Base-by-base conservation (phyloP, 2,888 invertebrate species). In the Iselma pallidipennis region DNA sequence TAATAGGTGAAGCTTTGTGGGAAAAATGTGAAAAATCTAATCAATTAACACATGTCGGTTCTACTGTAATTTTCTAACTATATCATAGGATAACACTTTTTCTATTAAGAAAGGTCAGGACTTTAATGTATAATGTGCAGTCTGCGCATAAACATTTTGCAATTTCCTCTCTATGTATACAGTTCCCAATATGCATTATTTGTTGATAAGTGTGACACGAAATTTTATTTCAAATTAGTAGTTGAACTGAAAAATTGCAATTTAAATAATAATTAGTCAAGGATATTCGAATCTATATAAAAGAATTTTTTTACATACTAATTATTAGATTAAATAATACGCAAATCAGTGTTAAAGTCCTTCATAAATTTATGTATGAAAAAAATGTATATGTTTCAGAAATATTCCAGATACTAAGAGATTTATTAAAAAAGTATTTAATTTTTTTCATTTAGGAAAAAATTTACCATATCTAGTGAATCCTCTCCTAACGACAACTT, bases 61-160 rank as follows among this genome's bases (percentile, higher is more conserved):
- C n/a, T n/a, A n/a, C n/a, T n/a, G 42, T 57, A 54, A 45, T 25
- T 55, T 57, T 57, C 45, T 57, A 55, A 16, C 14, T 16, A 37
- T 37, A 37, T 37, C 14, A 14, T 16, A n/a, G 14, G 14, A 37
- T 37, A 37, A 37, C 16, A 57, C 10, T 56, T 59, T 63, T 56
- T 56, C 53, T 25, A 28, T 63, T 63, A 59, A 29, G 63, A 53
- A 55, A 63, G 63, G 63, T 63, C 59, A 51, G 59, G 63, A 48
- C 23, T 37, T 37, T 14, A 37, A 37, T 37, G 14, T 37, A 16
- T 31, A 16, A 37, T 37, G 37, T 37, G 37, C 37, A 37, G 16
- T 37, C 16, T 37, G 37, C 3, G 37, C 37, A 37, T 37, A 37
- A 37, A 16, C 37, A 37, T 37, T 37, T 37, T 37, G 37, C 37